These are phyloP conservation scores for Bovichtus variegatus DNA, from an alignment of 2,797 vertebrate genomes.

Conservation along the genomic window DNA sequence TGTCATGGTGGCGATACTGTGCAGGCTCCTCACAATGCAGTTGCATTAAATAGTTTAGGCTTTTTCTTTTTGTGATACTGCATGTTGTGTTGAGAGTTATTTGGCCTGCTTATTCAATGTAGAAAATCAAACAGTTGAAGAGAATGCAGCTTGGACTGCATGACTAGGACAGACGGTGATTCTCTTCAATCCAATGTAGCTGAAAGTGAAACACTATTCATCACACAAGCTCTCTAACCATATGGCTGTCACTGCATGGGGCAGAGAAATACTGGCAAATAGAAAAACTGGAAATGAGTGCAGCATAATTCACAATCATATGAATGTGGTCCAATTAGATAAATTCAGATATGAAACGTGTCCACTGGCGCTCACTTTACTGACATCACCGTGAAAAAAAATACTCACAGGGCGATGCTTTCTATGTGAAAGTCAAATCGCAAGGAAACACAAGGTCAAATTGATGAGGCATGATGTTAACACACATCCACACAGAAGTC, in stretches of 20 bases:
- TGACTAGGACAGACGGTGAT: neutral
- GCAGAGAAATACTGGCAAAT: slow-evolving; percentile 43
- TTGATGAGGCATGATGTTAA: neutral
- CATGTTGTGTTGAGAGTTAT: neutral
- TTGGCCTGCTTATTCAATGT: too few species aligned
- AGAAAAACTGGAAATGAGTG: slow-evolving; percentile 20
- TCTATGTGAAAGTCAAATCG: slow-evolving; percentile 7
- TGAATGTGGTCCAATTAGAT: slow-evolving; percentile 15
- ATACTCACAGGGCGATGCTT: neutral
- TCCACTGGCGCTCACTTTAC: neutral
- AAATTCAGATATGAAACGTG: slow-evolving; percentile 4
- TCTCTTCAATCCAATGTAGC: slow-evolving; percentile 5
- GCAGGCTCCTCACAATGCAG: neutral
- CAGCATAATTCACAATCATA: slow-evolving; percentile 16
- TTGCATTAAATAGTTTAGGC: neutral
- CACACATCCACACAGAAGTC: neutral
- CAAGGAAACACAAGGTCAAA: neutral
- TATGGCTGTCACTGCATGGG: slow-evolving; percentile 60
- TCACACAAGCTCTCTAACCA: slow-evolving; percentile 47
- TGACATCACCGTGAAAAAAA: neutral
- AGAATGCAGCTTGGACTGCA: slow-evolving; percentile 9
- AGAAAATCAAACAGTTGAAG: neutral
- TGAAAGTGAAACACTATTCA: slow-evolving; percentile 37
- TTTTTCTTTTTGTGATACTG: neutral
- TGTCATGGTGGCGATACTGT: neutral